Evolutionary conservation across 1,140 invertebrate species (phyloP).

Genomic region (Bombus terrestris): DNA sequence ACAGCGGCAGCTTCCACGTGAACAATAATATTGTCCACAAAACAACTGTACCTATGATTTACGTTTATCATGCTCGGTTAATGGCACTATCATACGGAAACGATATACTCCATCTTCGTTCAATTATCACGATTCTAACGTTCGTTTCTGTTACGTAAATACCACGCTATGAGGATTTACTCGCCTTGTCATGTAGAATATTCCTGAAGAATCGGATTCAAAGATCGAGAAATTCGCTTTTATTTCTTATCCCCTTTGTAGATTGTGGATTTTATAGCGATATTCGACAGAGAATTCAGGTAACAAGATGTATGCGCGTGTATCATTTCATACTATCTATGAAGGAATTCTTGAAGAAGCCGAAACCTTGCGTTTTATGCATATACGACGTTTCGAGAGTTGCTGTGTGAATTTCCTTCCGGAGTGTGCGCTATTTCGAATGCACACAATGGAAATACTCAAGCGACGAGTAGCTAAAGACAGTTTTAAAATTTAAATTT

Average conservation of each 20-base stretch:
- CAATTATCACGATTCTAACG: too few relatives aligned
- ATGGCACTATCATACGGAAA: neutral
- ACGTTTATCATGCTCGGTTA: neutral
- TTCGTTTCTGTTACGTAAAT: too few relatives aligned
- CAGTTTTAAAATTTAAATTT: constrained; percentile 28
- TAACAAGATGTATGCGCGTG: constrained; percentile 7
- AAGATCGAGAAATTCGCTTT: neutral
- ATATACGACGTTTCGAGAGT: constrained; percentile 19
- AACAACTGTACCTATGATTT: neutral
- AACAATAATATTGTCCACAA: constrained; percentile 34
- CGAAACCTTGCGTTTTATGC: constrained; percentile 8
- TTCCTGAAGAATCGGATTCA: neutral
- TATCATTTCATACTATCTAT: constrained; percentile 6
- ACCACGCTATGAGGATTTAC: neutral
- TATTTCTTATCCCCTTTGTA: neutral
- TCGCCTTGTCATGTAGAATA: neutral
- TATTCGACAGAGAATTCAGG: neutral
- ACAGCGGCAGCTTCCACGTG: neutral
- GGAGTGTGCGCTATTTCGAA: neutral
- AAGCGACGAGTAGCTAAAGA: neutral
- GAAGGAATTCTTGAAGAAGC: constrained; percentile 16
- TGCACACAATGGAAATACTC: neutral
- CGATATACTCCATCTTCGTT: neutral
- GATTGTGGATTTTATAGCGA: neutral
- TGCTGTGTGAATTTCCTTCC: constrained; percentile 8